Evolutionary conservation across 2,888 invertebrate genomes (phyloP), one percentile per base, ranked within the genome.

Genomic region (Asteroscopus sphinx): DNA sequence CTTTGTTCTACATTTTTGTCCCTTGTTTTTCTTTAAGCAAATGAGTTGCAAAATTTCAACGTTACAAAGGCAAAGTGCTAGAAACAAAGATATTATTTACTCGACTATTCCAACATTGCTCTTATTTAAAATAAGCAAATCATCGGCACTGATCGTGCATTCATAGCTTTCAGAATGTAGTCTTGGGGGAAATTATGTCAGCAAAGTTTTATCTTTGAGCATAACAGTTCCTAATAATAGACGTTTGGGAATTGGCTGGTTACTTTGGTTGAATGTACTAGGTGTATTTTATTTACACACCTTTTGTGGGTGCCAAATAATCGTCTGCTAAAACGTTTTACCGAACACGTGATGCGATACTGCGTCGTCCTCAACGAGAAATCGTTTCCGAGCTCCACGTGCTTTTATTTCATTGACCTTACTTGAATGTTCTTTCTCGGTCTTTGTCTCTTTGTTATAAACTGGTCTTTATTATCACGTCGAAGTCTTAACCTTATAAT

Each of bases 361-460:
- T 77, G 74, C 79, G 75, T 66, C 56, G 71, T 64, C 48, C 53
- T 51, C 56, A 45, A 25, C 47, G 47, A 47, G 56, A 63, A 63
- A 58, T 59, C 16, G 60, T 58, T 69, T 68, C 69, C 45, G 33
- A 49, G 39, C 73, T 71, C 77, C 82, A 84, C 83, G 82, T 85
- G 87, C 68, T 80, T 64, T 65, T 69, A 80, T 84, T 84, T 79
- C 81, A 77, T 84, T 86, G 85, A 83, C 82, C 83, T 84, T 80
- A 74, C 74, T 65, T 68, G 51, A 72, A 73, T 65, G 73, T 73
- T 77, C 70, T 72, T 76, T 75, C 69, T 68, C 56, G 65, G 70
- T 65, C 77, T 81, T 81, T 81, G 79, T 82, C 58, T 70, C 79
- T 80, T 83, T 83, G 78, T 85, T 62, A 62, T 39, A 65, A 59